Evolutionary conservation across 1,140 invertebrate species (phyloP), one percentile per base, ranked within the genome.

Genomic region (Drosophila saltans): DNA sequence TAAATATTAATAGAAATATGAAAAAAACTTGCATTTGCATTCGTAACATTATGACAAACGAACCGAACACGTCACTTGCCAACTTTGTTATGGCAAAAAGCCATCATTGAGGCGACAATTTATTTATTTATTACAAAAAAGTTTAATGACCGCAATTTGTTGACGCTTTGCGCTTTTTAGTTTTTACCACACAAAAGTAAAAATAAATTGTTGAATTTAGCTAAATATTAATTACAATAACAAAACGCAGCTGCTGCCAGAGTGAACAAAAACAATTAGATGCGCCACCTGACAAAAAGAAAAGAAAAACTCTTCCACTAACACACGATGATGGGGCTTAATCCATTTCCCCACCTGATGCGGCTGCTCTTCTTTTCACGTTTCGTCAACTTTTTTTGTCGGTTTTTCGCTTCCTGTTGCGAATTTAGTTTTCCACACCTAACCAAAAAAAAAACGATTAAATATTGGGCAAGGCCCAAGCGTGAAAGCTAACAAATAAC

Each of bases 91-190:
- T 80, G 80, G 71, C 74, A 71, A 52, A 68, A 69, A 71, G 59
- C 59, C 39, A 9, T 28, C n/a, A 28, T 43, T 24, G 70, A 43
- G 69, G 69, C 75, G 72, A 81, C 84, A 82, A 84, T 91, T 91
- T 91, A 91, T 91, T 58, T 39, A 57, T 36, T 58, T 56, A 43
- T 68, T 70, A 69, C 81, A 66, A 79, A 89, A 76, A 76, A 82
- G 90, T 91, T 91, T 91, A 91, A 91, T 90, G 90, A 91, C 90
- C 90, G 90, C 77, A 88, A 88, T 88, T 88, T 81, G 84, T 73
- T 80, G 64, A 48, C 72, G 83, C 81, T 81, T 81, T 85, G 75
- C 74, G 75, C 75, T 78, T 79, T 84, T 85, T 86, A 85, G 69
- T 78, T 75, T 55, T 61, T 16, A 16, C 16, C 16, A 16, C 68